Percentiles rank a stretch among this genome's conserved stretches.
These are phyloP conservation scores for Morbakka virulenta DNA, from an alignment of 30 jellyfish, hydroid and myxozoan species.

Conservation along the genomic window DNA sequence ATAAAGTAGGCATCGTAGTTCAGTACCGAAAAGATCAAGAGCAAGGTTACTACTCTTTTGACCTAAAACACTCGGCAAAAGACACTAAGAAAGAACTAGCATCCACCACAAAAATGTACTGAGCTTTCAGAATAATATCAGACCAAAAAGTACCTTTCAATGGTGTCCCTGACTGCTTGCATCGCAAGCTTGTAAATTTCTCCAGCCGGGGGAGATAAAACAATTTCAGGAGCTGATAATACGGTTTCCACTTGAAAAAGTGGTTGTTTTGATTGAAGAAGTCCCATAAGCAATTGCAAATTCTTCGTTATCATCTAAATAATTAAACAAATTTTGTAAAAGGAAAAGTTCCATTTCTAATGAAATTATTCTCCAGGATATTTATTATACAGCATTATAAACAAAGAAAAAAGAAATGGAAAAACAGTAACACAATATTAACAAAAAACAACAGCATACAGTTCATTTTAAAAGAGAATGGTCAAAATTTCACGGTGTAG, in stretches of 20 bases:
- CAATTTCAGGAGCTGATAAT: conserved; percentile 92
- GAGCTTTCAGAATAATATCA: not conserved
- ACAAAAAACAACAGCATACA: too few relatives aligned
- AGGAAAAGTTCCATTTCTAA: too few relatives aligned
- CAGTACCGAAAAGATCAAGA: too few relatives aligned
- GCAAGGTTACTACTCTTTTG: too few relatives aligned
- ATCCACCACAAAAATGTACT: too few relatives aligned
- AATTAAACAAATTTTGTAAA: not conserved
- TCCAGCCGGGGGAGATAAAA: conserved; percentile 89
- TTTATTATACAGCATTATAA: too few relatives aligned
- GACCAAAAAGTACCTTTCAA: conserved; percentile 65
- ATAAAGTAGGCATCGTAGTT: too few relatives aligned
- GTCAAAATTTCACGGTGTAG: too few relatives aligned
- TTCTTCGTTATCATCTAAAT: conserved; percentile 76
- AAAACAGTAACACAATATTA: not conserved
- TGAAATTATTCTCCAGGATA: too few relatives aligned
- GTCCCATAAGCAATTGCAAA: conserved; percentile 60
- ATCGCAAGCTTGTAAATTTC: conserved; percentile 75
- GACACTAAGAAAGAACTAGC: too few relatives aligned
- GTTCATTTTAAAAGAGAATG: too few relatives aligned
- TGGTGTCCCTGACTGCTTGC: conserved; percentile 84
- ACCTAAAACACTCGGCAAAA: too few relatives aligned
- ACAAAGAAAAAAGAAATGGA: not conserved
- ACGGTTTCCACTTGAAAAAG: conserved; percentile 94
- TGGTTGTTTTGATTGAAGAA: conserved; percentile 78